Evolutionary conservation across 2,797 vertebrate species (phyloP).

Genomic region (Xyrichtys novacula): DNA sequence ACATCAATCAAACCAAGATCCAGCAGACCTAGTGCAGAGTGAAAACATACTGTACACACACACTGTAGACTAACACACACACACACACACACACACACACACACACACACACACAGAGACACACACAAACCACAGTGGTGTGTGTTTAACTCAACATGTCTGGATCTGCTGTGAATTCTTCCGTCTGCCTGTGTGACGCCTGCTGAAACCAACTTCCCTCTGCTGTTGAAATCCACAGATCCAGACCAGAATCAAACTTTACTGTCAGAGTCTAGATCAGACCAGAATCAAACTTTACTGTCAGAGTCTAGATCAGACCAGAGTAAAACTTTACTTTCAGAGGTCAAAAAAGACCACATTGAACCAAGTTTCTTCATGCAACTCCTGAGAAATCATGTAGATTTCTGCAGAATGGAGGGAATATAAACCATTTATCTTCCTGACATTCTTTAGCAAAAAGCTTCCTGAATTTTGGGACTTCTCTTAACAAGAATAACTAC

Average conservation of each 20-base stretch:
- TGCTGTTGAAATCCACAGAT: slow-evolving; percentile 1
- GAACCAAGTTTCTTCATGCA: too few species aligned
- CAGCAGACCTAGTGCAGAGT: background rate
- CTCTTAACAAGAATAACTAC: too few species aligned
- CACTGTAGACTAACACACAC: background rate
- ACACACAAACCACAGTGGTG: background rate
- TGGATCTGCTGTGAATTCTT: slow-evolving; percentile 46
- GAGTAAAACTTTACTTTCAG: background rate
- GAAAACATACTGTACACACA: background rate
- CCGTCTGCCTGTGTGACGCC: slow-evolving; percentile 10
- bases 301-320: background rate
- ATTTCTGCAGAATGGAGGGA: too few species aligned
- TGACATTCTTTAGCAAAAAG: too few species aligned
- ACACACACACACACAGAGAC: background rate
- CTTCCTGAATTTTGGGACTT: too few species aligned
- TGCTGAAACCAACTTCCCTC: slow-evolving; percentile 4
- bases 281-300: background rate
- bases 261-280: background rate
- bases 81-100: background rate
- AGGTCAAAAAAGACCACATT: background rate
- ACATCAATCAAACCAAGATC: background rate
- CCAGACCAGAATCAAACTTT: background rate
- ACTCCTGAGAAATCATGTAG: too few species aligned
- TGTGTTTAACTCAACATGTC: slow-evolving; percentile 31
- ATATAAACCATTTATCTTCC: too few species aligned